Evolutionary conservation across 53 echinoderm and acorn worm genomes (phyloP), one percentile per base, ranked within the genome.

Genomic region (Antedon mediterranea): DNA sequence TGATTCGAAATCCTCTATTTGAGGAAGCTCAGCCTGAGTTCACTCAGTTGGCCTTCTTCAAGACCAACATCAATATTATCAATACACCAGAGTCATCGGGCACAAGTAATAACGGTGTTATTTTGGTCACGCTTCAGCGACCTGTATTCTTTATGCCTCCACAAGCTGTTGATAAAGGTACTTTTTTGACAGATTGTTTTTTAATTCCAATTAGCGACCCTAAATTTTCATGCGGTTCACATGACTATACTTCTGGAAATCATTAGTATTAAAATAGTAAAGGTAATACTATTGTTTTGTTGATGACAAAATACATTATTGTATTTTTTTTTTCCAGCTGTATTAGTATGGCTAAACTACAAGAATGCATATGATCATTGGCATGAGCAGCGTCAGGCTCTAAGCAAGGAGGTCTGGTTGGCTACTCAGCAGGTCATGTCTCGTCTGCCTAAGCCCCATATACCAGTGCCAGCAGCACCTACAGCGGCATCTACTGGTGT

Each of bases 331-430:
- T 9, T 14, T 71, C 9, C 74, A 90, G 97, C 91, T 72, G 87
- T 92, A 15, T 76, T 92, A 31, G 87, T 95, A 27, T 92, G 89
- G 89, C 86, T 94, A 82, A 90, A 91, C 72, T 92, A 95, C 84
- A 88, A 87, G 30, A 89, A 86, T 7, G 92, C 97, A 43, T 95
- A 95, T 34, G 97, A 95, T 37, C 91, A 91, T 77, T 95, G 91
- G 87, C 77, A 83, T 41, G 91, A 95, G 72, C 89, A 89, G 76
- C 88, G 87, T 84, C 81, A 91, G 76, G 82, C 82, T 11, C 79
- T 81, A 30, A 84, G 80, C 73, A 73, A 88, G 77, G 85, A 89
- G 23, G 76, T 76, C 11, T 28, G 23, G 33, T 9, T 34, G 15
- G 76, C 76, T 0, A 76, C 76, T 29, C 76, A 76, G 26, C 27